A percentile compares a stretch with the other conserved stretches of the same genome.
Evolutionary conservation across 2,888 invertebrate species (phyloP).

Genomic region (Formica aserva): DNA sequence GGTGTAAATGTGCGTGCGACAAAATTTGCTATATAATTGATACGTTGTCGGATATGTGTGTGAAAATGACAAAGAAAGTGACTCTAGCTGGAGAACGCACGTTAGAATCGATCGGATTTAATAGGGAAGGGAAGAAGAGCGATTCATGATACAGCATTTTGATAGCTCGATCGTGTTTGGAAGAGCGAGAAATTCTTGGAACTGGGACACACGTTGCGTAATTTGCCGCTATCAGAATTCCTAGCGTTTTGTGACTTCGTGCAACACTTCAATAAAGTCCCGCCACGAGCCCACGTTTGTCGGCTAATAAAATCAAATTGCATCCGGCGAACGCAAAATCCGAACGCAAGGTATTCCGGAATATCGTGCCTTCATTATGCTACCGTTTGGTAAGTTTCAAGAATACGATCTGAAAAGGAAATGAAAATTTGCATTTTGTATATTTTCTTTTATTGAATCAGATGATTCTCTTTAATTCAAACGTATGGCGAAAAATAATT

Average conservation of each 20-base stretch:
- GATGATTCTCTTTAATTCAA: neutral
- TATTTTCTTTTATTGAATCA: neutral
- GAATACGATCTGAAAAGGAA: neutral
- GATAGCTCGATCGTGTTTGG: neutral
- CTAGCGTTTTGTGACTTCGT: conserved; percentile 33
- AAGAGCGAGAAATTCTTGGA: conserved; percentile 13
- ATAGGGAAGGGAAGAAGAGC: too few relatives aligned
- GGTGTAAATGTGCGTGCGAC: neutral
- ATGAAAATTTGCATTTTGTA: neutral
- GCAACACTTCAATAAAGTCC: conserved; percentile 34
- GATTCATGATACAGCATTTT: conserved; percentile 16
- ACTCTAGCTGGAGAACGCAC: neutral
- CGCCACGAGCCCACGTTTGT: conserved; percentile 20
- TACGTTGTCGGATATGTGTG: neutral
- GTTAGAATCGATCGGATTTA: neutral
- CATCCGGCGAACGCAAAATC: conserved; percentile 21
- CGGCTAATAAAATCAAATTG: conserved; percentile 49
- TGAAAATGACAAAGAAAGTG: conserved; percentile 14
- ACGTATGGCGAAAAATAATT: neutral
- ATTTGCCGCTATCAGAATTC: conserved; percentile 32
- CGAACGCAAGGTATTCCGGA: conserved; percentile 10
- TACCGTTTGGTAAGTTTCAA: neutral
- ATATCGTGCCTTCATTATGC: conserved; percentile 24
- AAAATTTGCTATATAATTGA: conserved; percentile 28
- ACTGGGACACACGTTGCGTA: conserved; percentile 23